Evolutionary conservation across 2,888 invertebrate species (phyloP).

Genomic region (Autographa pulchrina): DNA sequence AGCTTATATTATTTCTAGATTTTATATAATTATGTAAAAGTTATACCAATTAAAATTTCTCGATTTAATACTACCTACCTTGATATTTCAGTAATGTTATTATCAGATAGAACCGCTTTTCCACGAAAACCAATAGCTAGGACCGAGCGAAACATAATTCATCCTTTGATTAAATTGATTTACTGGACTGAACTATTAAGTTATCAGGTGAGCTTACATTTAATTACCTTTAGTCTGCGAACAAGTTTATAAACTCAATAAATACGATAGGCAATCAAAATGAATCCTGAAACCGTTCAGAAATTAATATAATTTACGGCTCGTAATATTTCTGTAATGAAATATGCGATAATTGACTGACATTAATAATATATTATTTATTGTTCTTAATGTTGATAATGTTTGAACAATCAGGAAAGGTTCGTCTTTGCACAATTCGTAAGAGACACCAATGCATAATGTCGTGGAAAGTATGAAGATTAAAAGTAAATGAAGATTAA

Average conservation of each 20-base stretch:
- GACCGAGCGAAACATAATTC: constrained; percentile 48
- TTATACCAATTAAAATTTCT: too few relatives aligned
- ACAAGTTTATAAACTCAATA: constrained; percentile 36
- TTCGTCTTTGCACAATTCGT: too few relatives aligned
- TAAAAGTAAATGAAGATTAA: too few relatives aligned
- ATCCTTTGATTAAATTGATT: constrained; percentile 52
- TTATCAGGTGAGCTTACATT: constrained; percentile 43
- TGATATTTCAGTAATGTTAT: too few relatives aligned
- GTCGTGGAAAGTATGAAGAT: too few relatives aligned
- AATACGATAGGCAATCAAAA: constrained; percentile 41
- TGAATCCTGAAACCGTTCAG: constrained; percentile 16
- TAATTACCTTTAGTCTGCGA: constrained; percentile 31
- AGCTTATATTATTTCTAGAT: too few relatives aligned
- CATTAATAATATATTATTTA: neutral
- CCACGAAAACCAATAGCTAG: neutral
- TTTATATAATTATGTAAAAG: too few relatives aligned
- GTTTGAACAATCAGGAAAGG: too few relatives aligned
- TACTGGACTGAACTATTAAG: constrained; percentile 50
- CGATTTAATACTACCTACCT: too few relatives aligned
- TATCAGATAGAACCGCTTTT: too few relatives aligned
- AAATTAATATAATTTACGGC: constrained; percentile 24
- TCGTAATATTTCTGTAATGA: constrained; percentile 22
- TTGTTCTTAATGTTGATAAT: too few relatives aligned
- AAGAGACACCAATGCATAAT: too few relatives aligned
- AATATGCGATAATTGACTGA: neutral